These are phyloP conservation scores for Alcis repandata DNA, from an alignment of 2,888 invertebrate genomes.

Conservation along the genomic window DNA sequence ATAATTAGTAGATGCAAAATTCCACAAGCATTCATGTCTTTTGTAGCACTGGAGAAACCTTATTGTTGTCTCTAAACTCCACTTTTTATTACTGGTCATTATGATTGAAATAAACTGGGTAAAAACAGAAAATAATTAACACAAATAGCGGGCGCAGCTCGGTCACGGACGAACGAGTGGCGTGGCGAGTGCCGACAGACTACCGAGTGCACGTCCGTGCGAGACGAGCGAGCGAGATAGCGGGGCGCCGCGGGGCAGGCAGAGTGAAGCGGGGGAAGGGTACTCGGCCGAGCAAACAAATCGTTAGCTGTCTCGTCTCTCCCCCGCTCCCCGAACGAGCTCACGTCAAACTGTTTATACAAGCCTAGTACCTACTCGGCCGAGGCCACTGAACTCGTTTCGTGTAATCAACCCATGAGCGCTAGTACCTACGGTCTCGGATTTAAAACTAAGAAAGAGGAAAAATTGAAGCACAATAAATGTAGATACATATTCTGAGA, in stretches of 20 bases:
- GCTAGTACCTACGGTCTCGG: neutral
- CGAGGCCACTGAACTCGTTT: conserved; percentile 31
- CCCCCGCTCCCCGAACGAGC: conserved; percentile 10
- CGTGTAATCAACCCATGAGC: conserved; percentile 16
- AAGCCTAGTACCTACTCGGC: conserved; percentile 32
- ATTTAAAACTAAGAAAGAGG: neutral
- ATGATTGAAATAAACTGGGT: neutral
- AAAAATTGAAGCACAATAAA: neutral
- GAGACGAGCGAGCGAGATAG: conserved; percentile 12
- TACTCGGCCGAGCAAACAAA: conserved; percentile 1
- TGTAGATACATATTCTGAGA: neutral
- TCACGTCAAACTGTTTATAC: conserved; percentile 26
- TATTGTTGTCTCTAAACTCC: conserved; percentile 32
- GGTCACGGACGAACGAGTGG: neutral
- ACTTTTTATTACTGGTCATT: conserved; percentile 29
- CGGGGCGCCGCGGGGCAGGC: neutral
- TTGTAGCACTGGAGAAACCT: conserved; percentile 39
- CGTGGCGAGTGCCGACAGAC: neutral
- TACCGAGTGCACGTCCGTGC: conserved; percentile 21
- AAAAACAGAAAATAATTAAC: too few relatives aligned
- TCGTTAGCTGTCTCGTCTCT: conserved; percentile 3
- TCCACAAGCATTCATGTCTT: conserved; percentile 35
- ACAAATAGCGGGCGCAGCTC: too few relatives aligned
- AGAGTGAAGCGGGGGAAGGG: too few relatives aligned
- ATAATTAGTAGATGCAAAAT: conserved; percentile 34